Evolutionary conservation across 2,113 vertebrate genomes (phyloP).

Genomic region (Melospiza melodia): DNA sequence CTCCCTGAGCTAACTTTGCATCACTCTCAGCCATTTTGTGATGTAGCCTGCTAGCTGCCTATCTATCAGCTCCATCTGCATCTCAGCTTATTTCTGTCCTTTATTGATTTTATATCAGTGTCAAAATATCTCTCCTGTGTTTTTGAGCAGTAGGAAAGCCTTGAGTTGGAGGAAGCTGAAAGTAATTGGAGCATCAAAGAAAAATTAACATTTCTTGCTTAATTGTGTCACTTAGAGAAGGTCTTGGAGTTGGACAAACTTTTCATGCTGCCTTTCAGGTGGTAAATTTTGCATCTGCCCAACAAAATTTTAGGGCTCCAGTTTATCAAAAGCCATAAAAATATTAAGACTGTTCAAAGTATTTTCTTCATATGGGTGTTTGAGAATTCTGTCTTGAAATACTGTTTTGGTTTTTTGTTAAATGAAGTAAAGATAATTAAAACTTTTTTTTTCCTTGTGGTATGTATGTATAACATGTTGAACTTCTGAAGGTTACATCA

Average conservation of each 20-base stretch:
- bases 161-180: neutral
- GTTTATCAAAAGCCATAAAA: slow-evolving; percentile 47
- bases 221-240: neutral
- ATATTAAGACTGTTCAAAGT: neutral
- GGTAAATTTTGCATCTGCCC: neutral
- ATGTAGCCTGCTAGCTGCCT: neutral
- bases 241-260: neutral
- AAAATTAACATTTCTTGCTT: neutral
- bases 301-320: neutral
- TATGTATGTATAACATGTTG: neutral
- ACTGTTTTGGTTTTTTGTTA: neutral
- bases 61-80: neutral
- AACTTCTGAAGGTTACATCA: neutral
- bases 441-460: neutral
- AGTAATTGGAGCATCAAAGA: neutral
- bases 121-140: neutral
- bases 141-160: neutral
- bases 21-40: neutral
- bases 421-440: neutral
- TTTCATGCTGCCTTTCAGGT: neutral
- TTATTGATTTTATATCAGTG: neutral
- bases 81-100: neutral
- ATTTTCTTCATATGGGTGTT: neutral
- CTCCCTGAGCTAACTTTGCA: neutral
- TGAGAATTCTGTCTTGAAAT: neutral